Base-by-base conservation (phyloP, 1,140 invertebrate genomes). In the Tetramorium simillimum region DNA sequence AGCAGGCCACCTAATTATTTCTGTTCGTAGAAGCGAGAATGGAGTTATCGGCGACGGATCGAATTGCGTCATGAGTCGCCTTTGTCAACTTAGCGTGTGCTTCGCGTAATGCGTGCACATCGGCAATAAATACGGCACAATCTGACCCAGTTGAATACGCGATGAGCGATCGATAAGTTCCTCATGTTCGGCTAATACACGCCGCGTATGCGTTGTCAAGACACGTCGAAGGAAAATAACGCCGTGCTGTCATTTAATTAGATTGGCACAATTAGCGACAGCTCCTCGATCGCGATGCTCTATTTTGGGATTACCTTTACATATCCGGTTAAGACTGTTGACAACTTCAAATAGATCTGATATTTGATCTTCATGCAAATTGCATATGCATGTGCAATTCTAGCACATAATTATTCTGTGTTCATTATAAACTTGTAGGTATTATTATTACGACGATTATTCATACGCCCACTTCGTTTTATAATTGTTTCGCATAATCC, bases 61-160 rank as follows among this genome's bases (percentile, higher is more conserved):
- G 43, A 69, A 69, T 76, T 51, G 40, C 18, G 40, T 60, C 49
- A 49, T 6, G 14, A 70, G 37, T 28, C 63, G 10, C 21, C 49
- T 56, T 81, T 70, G 49, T 70, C 46, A 69, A 81, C 46, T 51
- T 80, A 33, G 60, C 77, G 63, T 70, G 77, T 63, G 49, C 40
- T 46, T 84, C 51, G 18, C 58, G 73, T 65, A 77, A 78, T 69
- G 84, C 58, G 75, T 85, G 73, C 49, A 65, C 16, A 80, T 51
- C 21, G 37, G 37, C 63, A 78, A 85, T 85, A 76, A 84, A 67
- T 67, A 65, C 33, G 69, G 14, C 43, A 73, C 56, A 46, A 78
- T 65, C 58, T 78, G 72, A 85, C 75, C 72, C 84, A 77, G 84
- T 85, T 85, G 73, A 53, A 85, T 85, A n/a, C 33, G 49, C 49